Base-by-base conservation (phyloP, 1,140 invertebrate genomes). In the Pseudachorutes palmiensis region DNA sequence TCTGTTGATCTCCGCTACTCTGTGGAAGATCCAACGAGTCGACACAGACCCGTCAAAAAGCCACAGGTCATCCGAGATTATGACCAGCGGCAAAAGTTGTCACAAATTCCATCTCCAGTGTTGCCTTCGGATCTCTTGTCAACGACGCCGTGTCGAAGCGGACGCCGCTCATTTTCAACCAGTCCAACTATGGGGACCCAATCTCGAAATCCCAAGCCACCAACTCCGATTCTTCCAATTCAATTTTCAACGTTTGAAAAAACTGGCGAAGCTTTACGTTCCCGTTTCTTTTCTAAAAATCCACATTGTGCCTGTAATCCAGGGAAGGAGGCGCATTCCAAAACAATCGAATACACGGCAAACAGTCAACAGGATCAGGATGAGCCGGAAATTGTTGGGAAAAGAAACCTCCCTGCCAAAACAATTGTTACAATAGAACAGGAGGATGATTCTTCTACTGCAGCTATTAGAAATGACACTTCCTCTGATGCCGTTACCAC, bases 201-300 rank as follows among this genome's bases (percentile, higher is more conserved):
- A 30, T 41, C 32, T 41, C 51, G 58, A 16, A 29, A 65, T 36
- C 24, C 67, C 16, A 73, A 73, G 41, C 72, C 69, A 2, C 72
- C 72, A n/a, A 70, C 66, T n/a, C 72, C 72, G 5, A 67, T 73
- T 45, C 60, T 73, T 24, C 72, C 72, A 22, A 28, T 66, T 16
- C 69, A 70, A 49, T 70, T 73, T 58, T 65, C 69, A 24, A 29
- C 64, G 1, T 72, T 70, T 61, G 71, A 72, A 55, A 70, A 70
- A 65, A 64, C 68, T 58, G 71, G 68, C 2, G 71, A 66, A 57
- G 68, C 66, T 16, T 59, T 72, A 9, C 63, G 68, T 12, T 62
- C 66, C 30, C 32, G 71, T 30, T 68, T 64, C 24, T 65, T 70
- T 22, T 32, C 68, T 12, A 72, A 72, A 58, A 67, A 57, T 63